Conservation (phyloP, 1,140 invertebrate genomes). For the Zaprionus ghesquierei region DNA sequence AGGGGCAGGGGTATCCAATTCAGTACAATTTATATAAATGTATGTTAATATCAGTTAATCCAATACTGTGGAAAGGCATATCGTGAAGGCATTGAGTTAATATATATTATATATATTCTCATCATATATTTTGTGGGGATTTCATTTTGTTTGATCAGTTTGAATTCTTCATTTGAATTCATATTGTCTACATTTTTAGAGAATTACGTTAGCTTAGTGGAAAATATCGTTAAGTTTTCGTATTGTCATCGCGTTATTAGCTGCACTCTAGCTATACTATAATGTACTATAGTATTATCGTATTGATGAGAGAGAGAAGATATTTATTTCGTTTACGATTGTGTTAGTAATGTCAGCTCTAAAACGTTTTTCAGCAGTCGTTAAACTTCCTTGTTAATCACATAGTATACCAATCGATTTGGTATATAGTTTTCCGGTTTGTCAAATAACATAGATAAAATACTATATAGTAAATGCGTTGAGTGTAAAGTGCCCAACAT, state of each 20-base stretch:
- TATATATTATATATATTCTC: constrained; percentile 2
- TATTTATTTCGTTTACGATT: not conserved
- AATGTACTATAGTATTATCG: not conserved
- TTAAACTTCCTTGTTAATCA: constrained; percentile 46
- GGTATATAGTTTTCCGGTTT: not conserved
- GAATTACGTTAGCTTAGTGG: not conserved
- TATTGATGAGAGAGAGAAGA: not conserved
- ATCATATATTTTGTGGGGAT: not conserved
- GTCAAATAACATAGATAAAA: not conserved
- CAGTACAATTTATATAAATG: constrained; percentile 20
- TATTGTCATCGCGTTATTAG: not conserved
- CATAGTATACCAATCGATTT: constrained; percentile 8
- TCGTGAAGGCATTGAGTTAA: constrained; percentile 28
- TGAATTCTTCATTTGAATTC: constrained; percentile 5
- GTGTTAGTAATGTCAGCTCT: not conserved
- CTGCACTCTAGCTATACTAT: not conserved
- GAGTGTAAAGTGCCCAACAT: constrained; percentile 2
- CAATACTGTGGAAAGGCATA: constrained; percentile 33
- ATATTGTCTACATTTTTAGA: not conserved
- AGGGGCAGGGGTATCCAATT: constrained; percentile 15
- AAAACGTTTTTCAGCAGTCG: not conserved
- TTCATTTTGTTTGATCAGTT: not conserved
- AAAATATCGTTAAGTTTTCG: constrained; percentile 6
- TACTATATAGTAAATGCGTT: constrained; percentile 3
- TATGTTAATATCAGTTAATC: constrained; percentile 27